Conservation (phyloP, 2,888 invertebrate species). For the Dryococelus australis region DNA sequence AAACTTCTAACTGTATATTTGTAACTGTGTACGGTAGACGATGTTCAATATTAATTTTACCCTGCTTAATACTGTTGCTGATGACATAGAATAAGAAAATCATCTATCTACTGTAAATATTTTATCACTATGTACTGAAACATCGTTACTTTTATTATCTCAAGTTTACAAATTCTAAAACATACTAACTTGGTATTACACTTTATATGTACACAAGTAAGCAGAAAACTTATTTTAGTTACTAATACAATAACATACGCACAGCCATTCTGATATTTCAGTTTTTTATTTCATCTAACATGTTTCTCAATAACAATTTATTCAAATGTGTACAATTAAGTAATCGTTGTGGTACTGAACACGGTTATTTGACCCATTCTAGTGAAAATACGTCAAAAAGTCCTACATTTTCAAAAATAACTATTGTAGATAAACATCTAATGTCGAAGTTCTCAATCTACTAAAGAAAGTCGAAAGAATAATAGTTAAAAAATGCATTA, state of each 20-base stretch:
- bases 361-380: constrained; percentile 34
- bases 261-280: constrained; percentile 27
- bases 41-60: background rate
- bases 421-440: background rate
- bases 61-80: constrained; percentile 9
- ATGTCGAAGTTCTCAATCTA: background rate
- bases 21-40: background rate
- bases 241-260: constrained; percentile 19
- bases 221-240: constrained; percentile 17
- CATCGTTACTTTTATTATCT: constrained; percentile 6
- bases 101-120: background rate
- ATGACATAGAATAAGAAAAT: constrained; percentile 2
- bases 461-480: background rate
- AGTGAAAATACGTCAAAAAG: background rate
- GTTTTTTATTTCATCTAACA: background rate
- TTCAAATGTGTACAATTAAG: constrained; percentile 22
- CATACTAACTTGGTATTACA: background rate
- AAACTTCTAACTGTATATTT: background rate
- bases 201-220: constrained; percentile 13
- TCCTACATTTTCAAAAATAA: background rate
- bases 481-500: background rate
- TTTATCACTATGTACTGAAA: background rate
- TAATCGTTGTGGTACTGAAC: constrained; percentile 40
- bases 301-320: background rate
- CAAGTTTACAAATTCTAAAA: constrained; percentile 2